Evolutionary conservation across 2,113 vertebrate species (phyloP).

Genomic region (Alethe castanea): DNA sequence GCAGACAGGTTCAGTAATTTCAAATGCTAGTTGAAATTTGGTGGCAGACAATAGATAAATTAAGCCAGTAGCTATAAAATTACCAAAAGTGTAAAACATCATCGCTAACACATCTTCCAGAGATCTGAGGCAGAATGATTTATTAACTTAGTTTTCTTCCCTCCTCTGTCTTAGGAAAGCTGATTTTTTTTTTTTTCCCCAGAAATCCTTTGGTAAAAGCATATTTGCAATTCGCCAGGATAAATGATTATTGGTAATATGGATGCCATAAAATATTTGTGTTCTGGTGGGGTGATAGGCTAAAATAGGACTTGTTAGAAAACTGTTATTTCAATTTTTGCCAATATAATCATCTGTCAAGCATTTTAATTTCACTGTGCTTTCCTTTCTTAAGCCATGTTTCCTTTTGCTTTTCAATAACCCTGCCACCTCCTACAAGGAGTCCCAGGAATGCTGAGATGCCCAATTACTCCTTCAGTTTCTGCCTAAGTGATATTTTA

Average conservation of each 20-base stretch:
- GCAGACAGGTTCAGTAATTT: not conserved
- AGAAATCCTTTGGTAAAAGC: not conserved
- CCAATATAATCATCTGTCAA: not conserved
- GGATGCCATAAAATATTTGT: not conserved
- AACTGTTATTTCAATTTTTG: not conserved
- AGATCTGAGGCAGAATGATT: not conserved
- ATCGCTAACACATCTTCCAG: not conserved
- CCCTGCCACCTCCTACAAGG: not conserved
- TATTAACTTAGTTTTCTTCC: constrained; percentile 2
- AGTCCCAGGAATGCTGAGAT: not conserved
- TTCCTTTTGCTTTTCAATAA: not conserved
- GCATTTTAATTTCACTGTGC: not conserved
- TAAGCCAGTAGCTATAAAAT: not conserved
- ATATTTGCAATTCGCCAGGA: not conserved
- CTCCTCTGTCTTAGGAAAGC: not conserved
- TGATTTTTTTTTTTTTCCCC: not conserved
- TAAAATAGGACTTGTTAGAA: not conserved
- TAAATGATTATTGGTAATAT: not conserved
- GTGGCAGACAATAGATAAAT: not conserved
- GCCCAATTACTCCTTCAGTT: not conserved
- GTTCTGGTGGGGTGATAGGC: not conserved
- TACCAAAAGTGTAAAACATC: not conserved
- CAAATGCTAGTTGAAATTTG: not conserved
- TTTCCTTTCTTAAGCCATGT: not conserved
- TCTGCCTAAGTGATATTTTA: not conserved